These are phyloP conservation scores for Erinaceus europaeus DNA, from an alignment of 2,113 vertebrate species.

Conservation along the genomic window DNA sequence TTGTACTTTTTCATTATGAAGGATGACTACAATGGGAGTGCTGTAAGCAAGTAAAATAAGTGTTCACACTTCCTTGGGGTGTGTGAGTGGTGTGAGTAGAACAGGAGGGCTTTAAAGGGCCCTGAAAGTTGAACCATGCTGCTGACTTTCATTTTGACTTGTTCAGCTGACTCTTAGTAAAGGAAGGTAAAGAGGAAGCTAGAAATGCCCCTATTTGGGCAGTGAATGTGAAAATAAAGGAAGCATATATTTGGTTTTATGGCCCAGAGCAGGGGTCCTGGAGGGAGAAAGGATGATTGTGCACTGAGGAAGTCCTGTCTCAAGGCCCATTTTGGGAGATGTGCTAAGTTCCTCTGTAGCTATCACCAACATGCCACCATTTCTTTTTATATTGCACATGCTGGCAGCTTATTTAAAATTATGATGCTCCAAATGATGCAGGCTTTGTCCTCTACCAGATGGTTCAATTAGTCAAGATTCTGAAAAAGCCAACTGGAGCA, in stretches of 20 bases:
- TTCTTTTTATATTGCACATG: constrained; percentile 65
- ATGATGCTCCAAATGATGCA: constrained; percentile 51
- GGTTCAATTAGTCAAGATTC: constrained; percentile 73
- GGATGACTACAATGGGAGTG: not conserved
- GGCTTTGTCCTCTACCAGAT: constrained; percentile 66
- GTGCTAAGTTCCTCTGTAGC: not conserved
- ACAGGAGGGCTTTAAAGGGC: not conserved
- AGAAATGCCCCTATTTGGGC: not conserved
- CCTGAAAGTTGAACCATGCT: not conserved
- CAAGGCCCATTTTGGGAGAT: not conserved
- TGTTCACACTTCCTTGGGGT: not conserved
- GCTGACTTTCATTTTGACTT: not conserved
- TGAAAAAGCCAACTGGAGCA: constrained; percentile 60
- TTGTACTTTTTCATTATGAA: not conserved
- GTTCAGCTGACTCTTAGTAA: not conserved
- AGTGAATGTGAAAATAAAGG: not conserved
- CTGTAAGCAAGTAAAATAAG: not conserved
- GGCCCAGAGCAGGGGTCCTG: not conserved
- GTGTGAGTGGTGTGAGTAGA: not conserved
- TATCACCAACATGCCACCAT: constrained; percentile 41
- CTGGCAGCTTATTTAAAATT: constrained; percentile 67
- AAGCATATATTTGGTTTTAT: not conserved
- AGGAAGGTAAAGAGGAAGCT: constrained; percentile 10
- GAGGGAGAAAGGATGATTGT: not conserved
- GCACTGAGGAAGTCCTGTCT: not conserved